Percentiles rank a stretch among this genome's conserved stretches.
Evolutionary conservation across 2,113 vertebrate genomes (phyloP).

Genomic region (Cynopterus brachyotis): DNA sequence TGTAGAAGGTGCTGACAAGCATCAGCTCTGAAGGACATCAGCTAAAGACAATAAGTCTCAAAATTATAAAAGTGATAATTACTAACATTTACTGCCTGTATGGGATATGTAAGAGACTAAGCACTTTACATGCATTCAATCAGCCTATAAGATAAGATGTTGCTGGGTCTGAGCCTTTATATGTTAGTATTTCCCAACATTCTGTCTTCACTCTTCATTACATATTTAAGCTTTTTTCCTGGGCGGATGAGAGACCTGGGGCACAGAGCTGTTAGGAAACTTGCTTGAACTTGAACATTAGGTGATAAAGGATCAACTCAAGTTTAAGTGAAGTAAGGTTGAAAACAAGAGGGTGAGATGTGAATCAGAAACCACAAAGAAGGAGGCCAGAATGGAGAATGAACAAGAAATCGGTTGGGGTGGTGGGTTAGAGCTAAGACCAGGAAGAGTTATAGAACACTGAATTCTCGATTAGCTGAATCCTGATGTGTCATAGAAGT

Average conservation of each 20-base stretch:
- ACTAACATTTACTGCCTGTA: background rate
- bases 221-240: background rate
- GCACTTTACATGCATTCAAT: background rate
- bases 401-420: background rate
- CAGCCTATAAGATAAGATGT: background rate
- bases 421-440: background rate
- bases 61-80: background rate
- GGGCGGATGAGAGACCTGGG: background rate
- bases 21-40: background rate
- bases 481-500: background rate
- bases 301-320: conserved; percentile 53
- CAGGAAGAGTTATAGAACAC: background rate
- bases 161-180: background rate
- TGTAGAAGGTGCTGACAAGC: background rate
- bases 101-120: background rate
- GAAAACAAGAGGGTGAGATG: background rate
- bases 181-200: background rate
- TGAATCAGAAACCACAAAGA: conserved; percentile 61
- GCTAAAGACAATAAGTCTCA: background rate
- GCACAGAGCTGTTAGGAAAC: background rate
- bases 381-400: background rate
- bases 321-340: background rate
- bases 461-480: background rate
- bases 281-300: conserved; percentile 37
- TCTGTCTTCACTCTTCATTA: background rate